phyloP scores from a whole-genome alignment of 2,888 invertebrate genomes.

The Homarus gammarus region DNA sequence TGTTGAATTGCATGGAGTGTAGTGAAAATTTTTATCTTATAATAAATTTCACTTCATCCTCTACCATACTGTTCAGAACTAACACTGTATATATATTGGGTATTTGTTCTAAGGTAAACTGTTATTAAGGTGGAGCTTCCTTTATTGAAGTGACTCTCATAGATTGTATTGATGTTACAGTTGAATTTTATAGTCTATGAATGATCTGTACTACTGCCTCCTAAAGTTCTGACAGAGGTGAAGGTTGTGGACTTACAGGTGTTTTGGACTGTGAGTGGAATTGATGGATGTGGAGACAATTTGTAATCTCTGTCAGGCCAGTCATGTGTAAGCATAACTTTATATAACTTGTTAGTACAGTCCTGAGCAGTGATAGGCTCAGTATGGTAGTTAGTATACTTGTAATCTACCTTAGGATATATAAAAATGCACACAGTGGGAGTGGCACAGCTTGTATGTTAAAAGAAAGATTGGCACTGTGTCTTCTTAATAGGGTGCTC shows the following conservation, averaged over 20 bases:
- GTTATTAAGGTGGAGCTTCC: background rate
- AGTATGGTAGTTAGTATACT: background rate
- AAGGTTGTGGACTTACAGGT: background rate
- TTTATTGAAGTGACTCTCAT: background rate
- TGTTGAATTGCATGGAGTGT: no score
- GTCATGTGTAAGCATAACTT: background rate
- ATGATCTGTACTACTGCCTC: background rate
- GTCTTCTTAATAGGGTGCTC: no score
- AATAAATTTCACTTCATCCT: no score
- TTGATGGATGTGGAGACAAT: background rate
- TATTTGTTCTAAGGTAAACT: no score
- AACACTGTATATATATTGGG: no score
- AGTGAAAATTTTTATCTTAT: no score
- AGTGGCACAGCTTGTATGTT: background rate
- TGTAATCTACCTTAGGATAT: background rate
- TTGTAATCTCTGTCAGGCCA: background rate
- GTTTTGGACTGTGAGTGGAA: background rate
- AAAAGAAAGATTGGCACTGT: background rate
- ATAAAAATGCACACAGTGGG: background rate
- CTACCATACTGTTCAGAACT: no score
- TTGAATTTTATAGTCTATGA: background rate
- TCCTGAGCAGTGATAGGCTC: background rate
- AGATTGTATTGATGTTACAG: background rate
- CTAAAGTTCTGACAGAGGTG: background rate
- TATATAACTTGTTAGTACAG: background rate